Evolutionary conservation across 2,888 invertebrate genomes (phyloP).

Genomic region (Nebria brevicollis): DNA sequence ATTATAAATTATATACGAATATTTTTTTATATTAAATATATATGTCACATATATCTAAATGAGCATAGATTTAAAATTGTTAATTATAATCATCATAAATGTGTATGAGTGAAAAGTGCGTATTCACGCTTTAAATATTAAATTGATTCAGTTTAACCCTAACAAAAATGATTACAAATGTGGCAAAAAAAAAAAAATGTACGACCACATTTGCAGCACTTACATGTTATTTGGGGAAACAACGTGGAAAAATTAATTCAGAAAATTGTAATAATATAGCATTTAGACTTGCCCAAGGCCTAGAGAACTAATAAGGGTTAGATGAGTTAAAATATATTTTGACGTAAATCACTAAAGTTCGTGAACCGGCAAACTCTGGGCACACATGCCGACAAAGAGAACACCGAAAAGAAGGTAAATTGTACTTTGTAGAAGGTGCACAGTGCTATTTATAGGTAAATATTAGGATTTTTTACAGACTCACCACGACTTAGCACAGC

Average conservation of each 20-base stretch:
- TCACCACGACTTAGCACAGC: slow-evolving; percentile 97
- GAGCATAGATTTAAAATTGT: no score
- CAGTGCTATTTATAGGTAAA: slow-evolving; percentile 45
- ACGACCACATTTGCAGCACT: slow-evolving; percentile 11
- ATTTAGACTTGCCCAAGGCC: slow-evolving; percentile 38
- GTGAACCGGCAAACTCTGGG: slow-evolving; percentile 24
- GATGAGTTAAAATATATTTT: slow-evolving; percentile 37
- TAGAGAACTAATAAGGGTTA: slow-evolving; percentile 46
- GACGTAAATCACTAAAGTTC: slow-evolving; percentile 20
- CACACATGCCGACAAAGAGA: slow-evolving; percentile 32
- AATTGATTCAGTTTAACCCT: slow-evolving; percentile 27
- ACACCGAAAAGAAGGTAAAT: slow-evolving; percentile 37
- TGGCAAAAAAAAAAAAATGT: not conserved
- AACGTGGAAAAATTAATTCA: not conserved
- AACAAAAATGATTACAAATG: slow-evolving; percentile 8
- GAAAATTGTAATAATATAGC: slow-evolving; percentile 37
- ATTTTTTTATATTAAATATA: no score
- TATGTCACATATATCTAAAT: no score
- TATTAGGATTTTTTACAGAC: slow-evolving; percentile 65
- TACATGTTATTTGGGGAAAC: slow-evolving; percentile 13
- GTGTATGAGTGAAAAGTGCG: slow-evolving; percentile 31
- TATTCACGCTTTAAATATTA: slow-evolving; percentile 35
- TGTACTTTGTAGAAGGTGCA: slow-evolving; percentile 36
- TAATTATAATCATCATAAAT: slow-evolving; percentile 3
- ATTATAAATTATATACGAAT: no score